Percentiles rank a stretch among this genome's conserved stretches.
Evolutionary conservation across 1,140 invertebrate species (phyloP).

Genomic region (Pollicipes pollicipes): DNA sequence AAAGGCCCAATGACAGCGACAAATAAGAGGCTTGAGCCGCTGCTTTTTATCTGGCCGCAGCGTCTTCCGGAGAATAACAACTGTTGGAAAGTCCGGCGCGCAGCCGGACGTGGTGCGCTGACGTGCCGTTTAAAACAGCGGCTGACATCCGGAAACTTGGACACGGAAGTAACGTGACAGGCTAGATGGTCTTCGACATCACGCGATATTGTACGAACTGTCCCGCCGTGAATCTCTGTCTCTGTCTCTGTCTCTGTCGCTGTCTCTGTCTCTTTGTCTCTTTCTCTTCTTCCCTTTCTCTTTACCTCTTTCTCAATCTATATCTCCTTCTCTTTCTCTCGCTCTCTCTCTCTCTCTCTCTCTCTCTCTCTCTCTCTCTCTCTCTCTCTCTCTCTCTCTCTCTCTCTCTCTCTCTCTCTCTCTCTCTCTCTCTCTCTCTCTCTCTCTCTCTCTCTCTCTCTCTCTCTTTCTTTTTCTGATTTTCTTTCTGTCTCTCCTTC

Average conservation of each 20-base stretch:
- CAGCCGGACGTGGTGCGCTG: too few species aligned
- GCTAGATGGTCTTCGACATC: too few species aligned
- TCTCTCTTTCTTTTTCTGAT: background rate
- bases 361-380: background rate
- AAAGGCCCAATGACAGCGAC: too few species aligned
- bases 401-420: background rate
- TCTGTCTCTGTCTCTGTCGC: background rate
- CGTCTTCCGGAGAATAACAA: too few species aligned
- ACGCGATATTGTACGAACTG: too few species aligned
- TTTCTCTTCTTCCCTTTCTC: background rate
- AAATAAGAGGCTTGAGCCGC: too few species aligned
- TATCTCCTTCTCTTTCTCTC: constrained; percentile 4
- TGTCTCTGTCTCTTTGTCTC: background rate
- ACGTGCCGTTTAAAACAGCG: too few species aligned
- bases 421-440: background rate
- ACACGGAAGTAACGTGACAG: too few species aligned
- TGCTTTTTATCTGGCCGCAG: too few species aligned
- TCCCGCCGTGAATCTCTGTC: background rate
- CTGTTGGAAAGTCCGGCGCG: too few species aligned
- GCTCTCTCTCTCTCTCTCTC: background rate
- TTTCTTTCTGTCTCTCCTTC: background rate
- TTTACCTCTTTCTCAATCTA: background rate
- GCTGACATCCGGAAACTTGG: too few species aligned
- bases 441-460: background rate
- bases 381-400: constrained; percentile 2